These are phyloP conservation scores for Cephus rjabovi DNA, from an alignment of 2,888 invertebrate genomes.

Conservation along the genomic window DNA sequence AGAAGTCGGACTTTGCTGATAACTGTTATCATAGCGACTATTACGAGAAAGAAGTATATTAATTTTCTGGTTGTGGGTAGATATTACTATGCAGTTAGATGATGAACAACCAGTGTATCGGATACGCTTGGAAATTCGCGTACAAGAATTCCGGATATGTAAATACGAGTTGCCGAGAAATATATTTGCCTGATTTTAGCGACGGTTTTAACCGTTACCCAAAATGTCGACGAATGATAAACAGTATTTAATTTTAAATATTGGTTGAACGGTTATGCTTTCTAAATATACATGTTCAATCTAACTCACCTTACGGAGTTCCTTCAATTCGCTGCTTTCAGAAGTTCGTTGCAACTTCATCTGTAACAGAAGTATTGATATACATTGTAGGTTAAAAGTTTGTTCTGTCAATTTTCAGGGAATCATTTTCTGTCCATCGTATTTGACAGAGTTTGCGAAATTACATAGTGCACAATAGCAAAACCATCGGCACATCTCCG, in stretches of 20 bases:
- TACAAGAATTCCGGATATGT: neutral
- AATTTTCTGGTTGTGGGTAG: neutral
- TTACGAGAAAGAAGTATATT: neutral
- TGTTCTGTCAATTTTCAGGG: neutral
- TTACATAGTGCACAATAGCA: slow-evolving; percentile 10
- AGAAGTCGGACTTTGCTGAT: too few relatives aligned
- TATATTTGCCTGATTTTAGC: neutral
- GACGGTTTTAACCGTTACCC: neutral
- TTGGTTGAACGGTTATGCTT: too few relatives aligned
- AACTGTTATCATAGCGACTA: neutral
- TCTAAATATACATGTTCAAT: neutral
- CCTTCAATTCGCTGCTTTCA: slow-evolving; percentile 41
- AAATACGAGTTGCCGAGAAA: neutral
- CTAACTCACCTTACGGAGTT: slow-evolving; percentile 53
- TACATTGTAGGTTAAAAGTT: neutral
- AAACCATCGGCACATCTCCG: slow-evolving; percentile 22
- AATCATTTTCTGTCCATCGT: neutral
- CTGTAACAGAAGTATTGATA: neutral
- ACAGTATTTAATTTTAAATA: neutral
- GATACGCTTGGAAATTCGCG: neutral
- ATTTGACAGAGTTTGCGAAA: neutral
- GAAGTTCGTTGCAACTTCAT: neutral
- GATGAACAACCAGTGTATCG: neutral
- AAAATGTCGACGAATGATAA: neutral
- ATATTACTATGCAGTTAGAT: neutral